These are phyloP conservation scores for Anguilla megastoma DNA, from an alignment of 2,797 vertebrate genomes.

Conservation along the genomic window DNA sequence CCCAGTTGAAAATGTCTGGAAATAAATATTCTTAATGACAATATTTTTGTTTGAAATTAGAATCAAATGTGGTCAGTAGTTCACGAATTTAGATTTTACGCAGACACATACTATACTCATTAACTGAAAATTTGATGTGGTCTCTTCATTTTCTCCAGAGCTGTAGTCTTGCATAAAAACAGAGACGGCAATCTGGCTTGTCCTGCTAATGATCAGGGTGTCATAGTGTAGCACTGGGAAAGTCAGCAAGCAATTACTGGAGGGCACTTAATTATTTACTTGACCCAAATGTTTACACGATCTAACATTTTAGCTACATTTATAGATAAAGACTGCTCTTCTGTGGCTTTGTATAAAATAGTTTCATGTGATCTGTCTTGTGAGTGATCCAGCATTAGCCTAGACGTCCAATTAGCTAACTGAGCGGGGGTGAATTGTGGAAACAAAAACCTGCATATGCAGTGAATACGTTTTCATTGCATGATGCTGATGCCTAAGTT, in stretches of 20 bases:
- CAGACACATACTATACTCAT: too few relatives aligned
- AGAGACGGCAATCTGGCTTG: background rate
- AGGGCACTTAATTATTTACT: background rate
- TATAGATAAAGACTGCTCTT: background rate
- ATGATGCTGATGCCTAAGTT: background rate
- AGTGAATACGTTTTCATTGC: background rate
- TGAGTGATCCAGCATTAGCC: background rate
- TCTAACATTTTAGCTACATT: background rate
- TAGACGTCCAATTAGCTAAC: background rate
- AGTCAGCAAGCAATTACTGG: background rate
- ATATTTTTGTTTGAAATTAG: too few relatives aligned
- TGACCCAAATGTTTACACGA: background rate
- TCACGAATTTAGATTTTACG: too few relatives aligned
- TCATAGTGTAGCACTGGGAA: background rate
- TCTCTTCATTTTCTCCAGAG: too few relatives aligned
- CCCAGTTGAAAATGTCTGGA: too few relatives aligned
- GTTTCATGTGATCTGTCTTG: background rate
- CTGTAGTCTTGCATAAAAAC: background rate
- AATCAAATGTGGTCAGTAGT: too few relatives aligned
- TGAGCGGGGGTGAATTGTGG: background rate
- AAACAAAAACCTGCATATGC: background rate
- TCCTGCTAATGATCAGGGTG: background rate
- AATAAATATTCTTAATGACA: too few relatives aligned
- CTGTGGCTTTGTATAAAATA: background rate
- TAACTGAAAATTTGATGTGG: too few relatives aligned